These are phyloP conservation scores for Trachymyrmex septentrionalis DNA, from an alignment of 1,140 invertebrate species.

Conservation along the genomic window DNA sequence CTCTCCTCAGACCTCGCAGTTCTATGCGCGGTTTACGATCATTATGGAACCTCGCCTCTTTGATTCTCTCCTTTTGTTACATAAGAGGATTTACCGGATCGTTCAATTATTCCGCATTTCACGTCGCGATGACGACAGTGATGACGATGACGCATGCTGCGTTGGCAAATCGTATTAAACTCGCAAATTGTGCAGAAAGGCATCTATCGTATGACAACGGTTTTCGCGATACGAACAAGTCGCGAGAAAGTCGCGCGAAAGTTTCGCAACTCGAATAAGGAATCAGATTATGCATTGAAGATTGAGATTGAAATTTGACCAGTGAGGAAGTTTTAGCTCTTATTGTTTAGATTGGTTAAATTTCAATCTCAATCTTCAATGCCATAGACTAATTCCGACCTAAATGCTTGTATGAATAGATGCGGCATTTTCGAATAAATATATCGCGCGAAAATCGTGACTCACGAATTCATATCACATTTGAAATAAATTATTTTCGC, in stretches of 20 bases:
- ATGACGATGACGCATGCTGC: neutral
- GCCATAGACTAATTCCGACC: too few species aligned
- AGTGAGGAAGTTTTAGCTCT: too few species aligned
- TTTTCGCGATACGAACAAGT: neutral
- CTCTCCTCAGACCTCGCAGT: neutral
- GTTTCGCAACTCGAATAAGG: neutral
- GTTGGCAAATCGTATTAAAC: conserved; percentile 50
- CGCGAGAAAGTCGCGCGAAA: neutral
- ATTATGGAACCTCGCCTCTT: conserved; percentile 63
- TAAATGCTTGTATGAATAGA: neutral
- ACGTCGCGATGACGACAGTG: conserved; percentile 41
- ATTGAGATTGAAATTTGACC: too few species aligned
- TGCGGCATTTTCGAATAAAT: neutral
- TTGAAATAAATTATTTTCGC: conserved; percentile 46
- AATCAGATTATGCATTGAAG: too few species aligned
- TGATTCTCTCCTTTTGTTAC: conserved; percentile 67
- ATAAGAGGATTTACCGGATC: conserved; percentile 63
- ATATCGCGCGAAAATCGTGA: conserved; percentile 25
- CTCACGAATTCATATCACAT: conserved; percentile 11
- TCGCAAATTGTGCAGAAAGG: conserved; percentile 25
- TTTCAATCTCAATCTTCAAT: too few species aligned
- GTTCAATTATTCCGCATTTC: conserved; percentile 67
- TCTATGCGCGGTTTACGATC: conserved; percentile 40
- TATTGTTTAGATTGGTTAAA: too few species aligned
- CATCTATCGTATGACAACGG: neutral